Evolutionary conservation across 1,140 invertebrate genomes (phyloP).

Genomic region (Limonius californicus): DNA sequence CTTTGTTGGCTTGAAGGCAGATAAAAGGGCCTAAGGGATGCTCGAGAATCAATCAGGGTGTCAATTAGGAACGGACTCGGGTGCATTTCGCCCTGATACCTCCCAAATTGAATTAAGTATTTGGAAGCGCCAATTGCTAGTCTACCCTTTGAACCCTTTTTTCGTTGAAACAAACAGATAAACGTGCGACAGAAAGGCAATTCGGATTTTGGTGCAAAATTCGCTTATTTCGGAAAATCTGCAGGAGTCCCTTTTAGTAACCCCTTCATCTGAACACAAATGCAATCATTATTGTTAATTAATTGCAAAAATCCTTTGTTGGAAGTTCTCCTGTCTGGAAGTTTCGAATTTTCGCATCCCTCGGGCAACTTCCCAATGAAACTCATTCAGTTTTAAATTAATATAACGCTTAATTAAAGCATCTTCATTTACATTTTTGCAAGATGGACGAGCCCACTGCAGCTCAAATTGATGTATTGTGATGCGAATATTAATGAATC

Average conservation of each 20-base stretch:
- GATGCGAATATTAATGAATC: constrained; percentile 11
- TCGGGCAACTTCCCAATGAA: background rate
- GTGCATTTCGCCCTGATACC: constrained; percentile 23
- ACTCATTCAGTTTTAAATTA: constrained; percentile 9
- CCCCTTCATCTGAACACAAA: background rate
- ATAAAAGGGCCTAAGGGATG: constrained; percentile 21
- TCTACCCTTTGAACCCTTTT: constrained; percentile 20
- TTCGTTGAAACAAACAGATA: too few species aligned
- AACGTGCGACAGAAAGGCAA: too few species aligned
- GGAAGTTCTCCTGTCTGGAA: background rate
- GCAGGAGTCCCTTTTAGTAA: too few species aligned
- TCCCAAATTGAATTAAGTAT: constrained; percentile 22
- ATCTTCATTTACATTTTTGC: constrained; percentile 11
- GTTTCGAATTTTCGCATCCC: background rate
- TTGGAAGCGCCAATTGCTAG: constrained; percentile 19
- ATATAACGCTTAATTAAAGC: constrained; percentile 16
- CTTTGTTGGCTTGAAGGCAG: background rate
- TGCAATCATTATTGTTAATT: constrained; percentile 1
- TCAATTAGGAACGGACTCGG: constrained; percentile 25
- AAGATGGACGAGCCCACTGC: background rate
- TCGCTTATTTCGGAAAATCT: too few species aligned
- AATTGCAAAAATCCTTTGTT: background rate
- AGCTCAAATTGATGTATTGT: constrained; percentile 3
- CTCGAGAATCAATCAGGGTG: constrained; percentile 29
- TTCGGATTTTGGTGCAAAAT: too few species aligned